Conservation (phyloP, 1,140 invertebrate genomes). For the Procambarus virginalis region DNA sequence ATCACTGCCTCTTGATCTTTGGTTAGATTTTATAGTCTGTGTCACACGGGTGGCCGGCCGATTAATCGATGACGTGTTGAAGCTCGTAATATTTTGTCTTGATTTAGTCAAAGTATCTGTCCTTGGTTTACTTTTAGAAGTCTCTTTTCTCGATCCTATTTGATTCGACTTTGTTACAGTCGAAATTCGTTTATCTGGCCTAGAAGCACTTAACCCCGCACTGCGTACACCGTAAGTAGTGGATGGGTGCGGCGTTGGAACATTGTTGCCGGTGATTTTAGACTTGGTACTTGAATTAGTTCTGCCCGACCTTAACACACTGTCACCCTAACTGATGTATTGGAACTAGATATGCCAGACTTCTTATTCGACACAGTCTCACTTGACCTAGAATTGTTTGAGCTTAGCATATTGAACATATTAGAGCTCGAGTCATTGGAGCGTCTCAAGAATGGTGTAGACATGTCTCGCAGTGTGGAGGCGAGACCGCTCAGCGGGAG, state of each 20-base stretch:
- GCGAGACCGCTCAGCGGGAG: neutral
- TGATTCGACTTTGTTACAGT: neutral
- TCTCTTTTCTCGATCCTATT: neutral
- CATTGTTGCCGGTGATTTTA: neutral
- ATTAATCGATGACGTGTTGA: neutral
- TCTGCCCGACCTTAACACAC: neutral
- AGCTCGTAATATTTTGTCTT: neutral
- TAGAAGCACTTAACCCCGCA: neutral
- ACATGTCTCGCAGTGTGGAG: neutral
- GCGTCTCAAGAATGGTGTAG: neutral
- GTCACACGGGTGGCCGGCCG: neutral
- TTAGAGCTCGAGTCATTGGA: neutral
- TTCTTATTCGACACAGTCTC: neutral
- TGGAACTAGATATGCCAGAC: neutral
- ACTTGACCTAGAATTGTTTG: slow-evolving; percentile 9
- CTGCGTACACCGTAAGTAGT: neutral
- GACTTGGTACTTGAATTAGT: neutral
- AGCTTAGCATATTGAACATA: neutral
- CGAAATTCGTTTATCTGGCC: neutral
- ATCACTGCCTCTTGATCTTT: neutral
- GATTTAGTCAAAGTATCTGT: neutral
- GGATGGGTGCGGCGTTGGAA: neutral
- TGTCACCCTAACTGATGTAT: neutral
- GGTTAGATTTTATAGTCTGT: neutral
- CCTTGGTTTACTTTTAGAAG: neutral